A percentile compares a stretch with the other conserved stretches of the same genome.
These are phyloP conservation scores for Eospalax fontanierii DNA, from an alignment of 2,797 vertebrate species.

Conservation along the genomic window DNA sequence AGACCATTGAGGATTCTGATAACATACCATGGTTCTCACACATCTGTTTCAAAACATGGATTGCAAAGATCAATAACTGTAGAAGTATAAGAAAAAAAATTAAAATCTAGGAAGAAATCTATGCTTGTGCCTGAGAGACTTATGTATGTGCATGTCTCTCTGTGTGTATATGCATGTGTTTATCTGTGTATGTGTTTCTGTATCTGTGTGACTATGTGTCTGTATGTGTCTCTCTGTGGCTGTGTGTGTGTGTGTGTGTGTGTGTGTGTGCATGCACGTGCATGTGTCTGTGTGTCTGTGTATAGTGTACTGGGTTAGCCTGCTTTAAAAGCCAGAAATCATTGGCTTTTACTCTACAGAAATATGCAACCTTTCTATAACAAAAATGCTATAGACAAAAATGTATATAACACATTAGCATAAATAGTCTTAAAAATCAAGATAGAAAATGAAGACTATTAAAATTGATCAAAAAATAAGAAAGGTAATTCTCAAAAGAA, in stretches of 20 bases:
- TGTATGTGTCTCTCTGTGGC: background rate
- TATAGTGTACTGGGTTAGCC: background rate
- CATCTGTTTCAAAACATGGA: background rate
- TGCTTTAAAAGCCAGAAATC: background rate
- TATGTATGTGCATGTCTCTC: background rate
- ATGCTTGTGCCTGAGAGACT: background rate
- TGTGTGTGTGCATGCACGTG: background rate
- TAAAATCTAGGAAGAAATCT: background rate
- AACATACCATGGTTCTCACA: background rate
- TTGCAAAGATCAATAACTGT: background rate
- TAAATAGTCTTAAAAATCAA: background rate
- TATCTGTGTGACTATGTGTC: too few species aligned
- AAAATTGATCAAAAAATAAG: background rate
- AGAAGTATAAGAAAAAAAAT: background rate
- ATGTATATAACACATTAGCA: background rate
- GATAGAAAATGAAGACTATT: background rate
- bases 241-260: background rate
- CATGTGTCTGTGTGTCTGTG: background rate
- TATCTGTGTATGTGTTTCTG: background rate
- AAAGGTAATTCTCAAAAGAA: background rate
- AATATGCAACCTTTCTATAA: background rate
- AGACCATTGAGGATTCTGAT: background rate
- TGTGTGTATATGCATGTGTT: background rate
- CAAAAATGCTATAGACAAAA: background rate
- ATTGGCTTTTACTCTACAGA: background rate